Percentiles rank a stretch among this genome's conserved stretches.
These are phyloP conservation scores for Podarcis cretensis DNA, from an alignment of 2,113 vertebrate genomes.

Conservation along the genomic window DNA sequence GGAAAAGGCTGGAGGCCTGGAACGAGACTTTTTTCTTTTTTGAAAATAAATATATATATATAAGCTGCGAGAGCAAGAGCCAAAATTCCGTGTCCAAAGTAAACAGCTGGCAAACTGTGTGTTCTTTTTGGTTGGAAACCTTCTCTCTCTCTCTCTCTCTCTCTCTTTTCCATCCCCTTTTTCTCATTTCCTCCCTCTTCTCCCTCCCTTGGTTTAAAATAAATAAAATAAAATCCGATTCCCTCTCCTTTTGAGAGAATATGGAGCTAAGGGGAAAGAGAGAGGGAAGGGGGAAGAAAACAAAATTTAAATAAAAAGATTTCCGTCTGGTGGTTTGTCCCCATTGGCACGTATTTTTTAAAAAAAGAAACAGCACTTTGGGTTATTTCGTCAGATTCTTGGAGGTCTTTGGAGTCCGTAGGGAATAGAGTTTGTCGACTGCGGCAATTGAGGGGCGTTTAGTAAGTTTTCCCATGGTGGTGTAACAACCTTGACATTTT, in stretches of 20 bases:
- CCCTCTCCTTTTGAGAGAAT: no score
- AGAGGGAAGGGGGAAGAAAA: no score
- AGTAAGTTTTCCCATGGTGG: not conserved
- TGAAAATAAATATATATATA: no score
- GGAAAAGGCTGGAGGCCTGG: not conserved
- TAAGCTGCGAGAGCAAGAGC: constrained; percentile 10
- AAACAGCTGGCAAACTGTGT: constrained; percentile 47
- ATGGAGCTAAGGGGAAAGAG: no score
- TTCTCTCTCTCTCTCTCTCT: not conserved
- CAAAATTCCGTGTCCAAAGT: constrained; percentile 52
- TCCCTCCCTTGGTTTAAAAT: not conserved
- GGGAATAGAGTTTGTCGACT: not conserved
- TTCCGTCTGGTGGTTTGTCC: not conserved
- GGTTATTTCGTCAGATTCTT: not conserved
- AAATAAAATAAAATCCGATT: no score
- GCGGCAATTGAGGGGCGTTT: not conserved
- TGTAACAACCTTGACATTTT: not conserved
- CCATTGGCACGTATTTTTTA: not conserved
- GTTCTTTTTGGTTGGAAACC: not conserved
- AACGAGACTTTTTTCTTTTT: not conserved
- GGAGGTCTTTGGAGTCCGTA: no score
- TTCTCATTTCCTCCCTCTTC: not conserved
- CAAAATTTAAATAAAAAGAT: no score
- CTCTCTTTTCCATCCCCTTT: no score
- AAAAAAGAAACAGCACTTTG: not conserved